phyloP scores from a whole-genome alignment of 1,140 invertebrate species.

The Samia ricini region DNA sequence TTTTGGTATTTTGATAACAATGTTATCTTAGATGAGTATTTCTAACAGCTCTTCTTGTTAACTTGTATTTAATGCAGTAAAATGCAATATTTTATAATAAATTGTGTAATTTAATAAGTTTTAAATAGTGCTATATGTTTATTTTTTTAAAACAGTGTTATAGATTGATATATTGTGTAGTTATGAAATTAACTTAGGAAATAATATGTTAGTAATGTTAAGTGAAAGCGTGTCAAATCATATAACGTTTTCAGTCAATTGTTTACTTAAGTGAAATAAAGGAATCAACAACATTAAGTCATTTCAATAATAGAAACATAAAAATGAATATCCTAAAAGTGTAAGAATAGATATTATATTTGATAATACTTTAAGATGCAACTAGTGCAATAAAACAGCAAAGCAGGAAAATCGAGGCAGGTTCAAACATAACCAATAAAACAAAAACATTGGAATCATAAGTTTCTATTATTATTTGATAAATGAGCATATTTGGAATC shows the following conservation, averaged over 20 bases:
- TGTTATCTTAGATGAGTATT: constrained; percentile 58
- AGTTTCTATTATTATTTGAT: constrained; percentile 34
- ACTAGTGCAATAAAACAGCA: too few species aligned
- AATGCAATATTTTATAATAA: constrained; percentile 77
- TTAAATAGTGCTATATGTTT: constrained; percentile 75
- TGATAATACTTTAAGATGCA: too few species aligned
- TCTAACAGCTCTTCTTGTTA: constrained; percentile 68
- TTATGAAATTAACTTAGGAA: constrained; percentile 73
- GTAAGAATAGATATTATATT: background rate
- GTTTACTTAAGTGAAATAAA: constrained; percentile 74
- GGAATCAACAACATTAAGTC: constrained; percentile 43
- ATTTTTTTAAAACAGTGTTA: constrained; percentile 74
- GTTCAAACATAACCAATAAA: constrained; percentile 24
- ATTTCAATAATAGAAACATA: constrained; percentile 21
- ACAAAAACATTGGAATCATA: constrained; percentile 27
- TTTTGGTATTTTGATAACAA: constrained; percentile 74
- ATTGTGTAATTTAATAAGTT: constrained; percentile 67
- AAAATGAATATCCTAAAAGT: background rate
- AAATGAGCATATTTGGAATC: constrained; percentile 44
- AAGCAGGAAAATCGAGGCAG: too few species aligned
- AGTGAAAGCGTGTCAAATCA: constrained; percentile 73
- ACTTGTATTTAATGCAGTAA: constrained; percentile 76
- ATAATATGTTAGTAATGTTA: constrained; percentile 55
- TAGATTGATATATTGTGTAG: constrained; percentile 74
- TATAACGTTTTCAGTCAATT: constrained; percentile 76